Conservation (phyloP, 2,888 invertebrate species). For the Pachydiplax longipennis region DNA sequence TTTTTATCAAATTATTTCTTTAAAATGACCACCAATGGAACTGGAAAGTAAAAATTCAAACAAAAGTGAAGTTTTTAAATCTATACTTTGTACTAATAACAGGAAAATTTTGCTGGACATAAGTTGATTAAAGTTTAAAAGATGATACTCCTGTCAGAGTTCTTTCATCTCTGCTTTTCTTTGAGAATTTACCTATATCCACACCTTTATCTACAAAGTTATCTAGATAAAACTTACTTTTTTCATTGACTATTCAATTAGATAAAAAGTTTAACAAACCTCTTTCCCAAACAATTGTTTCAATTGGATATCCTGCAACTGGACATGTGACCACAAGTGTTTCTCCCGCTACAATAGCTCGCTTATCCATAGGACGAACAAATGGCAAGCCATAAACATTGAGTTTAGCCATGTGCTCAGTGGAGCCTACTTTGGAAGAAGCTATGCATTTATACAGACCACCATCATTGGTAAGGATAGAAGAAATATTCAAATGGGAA, state of each 20-base stretch:
- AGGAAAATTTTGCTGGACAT: too few species aligned
- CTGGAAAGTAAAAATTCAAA: too few species aligned
- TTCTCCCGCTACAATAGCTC: conserved; percentile 91
- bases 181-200: too few species aligned
- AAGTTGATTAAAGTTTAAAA: too few species aligned
- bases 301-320: conserved; percentile 94
- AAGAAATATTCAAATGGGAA: conserved; percentile 88
- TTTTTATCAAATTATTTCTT: too few species aligned
- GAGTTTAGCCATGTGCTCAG: conserved; percentile 83
- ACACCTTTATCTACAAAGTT: too few species aligned
- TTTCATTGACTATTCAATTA: neutral
- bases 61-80: too few species aligned
- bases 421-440: conserved; percentile 79
- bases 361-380: conserved; percentile 90
- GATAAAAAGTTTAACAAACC: conserved; percentile 63
- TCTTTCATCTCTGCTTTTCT: too few species aligned
- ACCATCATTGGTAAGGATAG: conserved; percentile 90
- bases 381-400: conserved; percentile 91
- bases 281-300: conserved; percentile 94
- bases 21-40: too few species aligned
- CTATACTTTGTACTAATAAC: too few species aligned
- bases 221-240: too few species aligned
- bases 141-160: too few species aligned
- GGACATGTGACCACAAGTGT: conserved; percentile 90
- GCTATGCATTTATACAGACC: conserved; percentile 90